Evolutionary conservation across 2,113 vertebrate species (phyloP).

Genomic region (Daboia siamensis): DNA sequence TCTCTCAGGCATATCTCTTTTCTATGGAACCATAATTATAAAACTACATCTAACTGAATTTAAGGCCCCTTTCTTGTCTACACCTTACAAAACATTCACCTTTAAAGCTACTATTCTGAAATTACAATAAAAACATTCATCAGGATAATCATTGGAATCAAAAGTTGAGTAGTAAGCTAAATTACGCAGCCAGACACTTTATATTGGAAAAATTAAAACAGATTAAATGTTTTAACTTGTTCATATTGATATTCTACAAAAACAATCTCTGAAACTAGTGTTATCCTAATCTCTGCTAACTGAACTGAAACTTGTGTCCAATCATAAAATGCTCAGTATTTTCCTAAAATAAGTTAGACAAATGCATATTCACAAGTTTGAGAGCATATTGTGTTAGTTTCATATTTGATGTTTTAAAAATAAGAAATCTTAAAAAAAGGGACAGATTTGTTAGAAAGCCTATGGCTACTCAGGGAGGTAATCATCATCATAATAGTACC

Average conservation of each 20-base stretch:
- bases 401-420: not conserved
- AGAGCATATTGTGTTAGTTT: not conserved
- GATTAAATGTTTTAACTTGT: constrained; percentile 16
- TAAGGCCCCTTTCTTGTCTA: constrained; percentile 50
- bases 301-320: constrained; percentile 14
- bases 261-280: constrained; percentile 36
- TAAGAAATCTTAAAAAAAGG: not conserved
- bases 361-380: not conserved
- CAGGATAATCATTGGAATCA: not conserved
- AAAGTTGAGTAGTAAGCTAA: not conserved
- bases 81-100: constrained; percentile 33
- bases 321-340: not conserved
- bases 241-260: constrained; percentile 22
- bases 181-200: not conserved
- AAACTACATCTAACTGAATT: constrained; percentile 35
- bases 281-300: constrained; percentile 45
- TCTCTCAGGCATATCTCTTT: constrained; percentile 11
- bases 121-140: constrained; percentile 23
- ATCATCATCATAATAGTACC: not conserved
- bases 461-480: not conserved
- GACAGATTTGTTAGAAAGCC: not conserved
- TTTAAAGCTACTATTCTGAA: constrained; percentile 11
- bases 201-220: not conserved
- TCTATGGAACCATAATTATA: constrained; percentile 23
- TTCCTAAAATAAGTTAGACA: not conserved